These are phyloP conservation scores for Apotomis turbidana DNA, from an alignment of 2,888 invertebrate species.

Conservation along the genomic window DNA sequence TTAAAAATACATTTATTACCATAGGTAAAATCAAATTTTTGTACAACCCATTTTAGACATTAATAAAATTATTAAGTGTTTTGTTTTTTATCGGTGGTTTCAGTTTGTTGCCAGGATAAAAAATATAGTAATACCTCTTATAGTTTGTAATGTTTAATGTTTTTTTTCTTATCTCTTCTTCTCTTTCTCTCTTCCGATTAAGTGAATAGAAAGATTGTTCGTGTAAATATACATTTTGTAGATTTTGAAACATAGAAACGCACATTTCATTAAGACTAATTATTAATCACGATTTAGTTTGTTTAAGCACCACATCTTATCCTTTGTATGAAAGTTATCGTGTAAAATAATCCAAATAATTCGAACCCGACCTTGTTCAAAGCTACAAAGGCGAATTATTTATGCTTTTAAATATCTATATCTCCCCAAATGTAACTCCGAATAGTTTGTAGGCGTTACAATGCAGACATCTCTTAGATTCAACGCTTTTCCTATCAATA, in stretches of 20 bases:
- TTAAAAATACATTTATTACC: conserved; percentile 19
- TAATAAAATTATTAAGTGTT: conserved; percentile 1
- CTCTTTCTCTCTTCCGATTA: not conserved
- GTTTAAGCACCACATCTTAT: not conserved
- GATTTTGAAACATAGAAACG: conserved; percentile 15
- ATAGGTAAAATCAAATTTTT: conserved; percentile 29
- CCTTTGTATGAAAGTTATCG: not conserved
- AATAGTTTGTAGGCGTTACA: conserved; percentile 15
- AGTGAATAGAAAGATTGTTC: not conserved
- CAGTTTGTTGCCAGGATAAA: not conserved
- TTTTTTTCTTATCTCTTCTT: not conserved
- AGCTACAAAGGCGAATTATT: conserved; percentile 3
- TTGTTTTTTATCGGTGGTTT: not conserved
- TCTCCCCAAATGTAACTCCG: not conserved
- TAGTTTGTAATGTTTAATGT: not conserved
- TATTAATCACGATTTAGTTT: not conserved
- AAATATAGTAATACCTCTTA: not conserved
- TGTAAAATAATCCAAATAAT: not conserved
- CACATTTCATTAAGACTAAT: conserved; percentile 14
- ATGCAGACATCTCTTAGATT: conserved; percentile 3
- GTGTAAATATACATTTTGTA: conserved; percentile 18
- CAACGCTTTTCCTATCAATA: conserved; percentile 7
- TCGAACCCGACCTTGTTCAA: not conserved
- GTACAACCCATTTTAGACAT: conserved; percentile 14
- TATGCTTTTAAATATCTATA: conserved; percentile 1